These are phyloP conservation scores for Anguilla anguilla DNA, from an alignment of 2,797 vertebrate genomes.

Conservation along the genomic window DNA sequence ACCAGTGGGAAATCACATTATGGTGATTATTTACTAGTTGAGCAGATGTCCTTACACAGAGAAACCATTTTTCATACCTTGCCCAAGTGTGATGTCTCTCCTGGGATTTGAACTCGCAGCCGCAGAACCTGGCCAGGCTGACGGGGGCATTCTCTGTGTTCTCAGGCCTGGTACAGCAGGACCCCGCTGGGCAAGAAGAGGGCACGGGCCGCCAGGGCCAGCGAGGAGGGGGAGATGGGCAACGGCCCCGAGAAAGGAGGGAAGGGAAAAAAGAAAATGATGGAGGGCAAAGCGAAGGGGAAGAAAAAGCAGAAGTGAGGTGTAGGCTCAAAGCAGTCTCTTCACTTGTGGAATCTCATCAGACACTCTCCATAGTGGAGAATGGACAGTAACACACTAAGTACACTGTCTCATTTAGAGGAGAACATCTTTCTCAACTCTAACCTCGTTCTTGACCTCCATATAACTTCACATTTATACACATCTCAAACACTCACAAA, in stretches of 20 bases:
- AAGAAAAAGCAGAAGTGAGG: slow-evolving; percentile 51
- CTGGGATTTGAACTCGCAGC: background rate
- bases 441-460: background rate
- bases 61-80: background rate
- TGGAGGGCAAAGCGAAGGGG: slow-evolving; percentile 41
- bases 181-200: slow-evolving; percentile 75
- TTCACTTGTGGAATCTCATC: background rate
- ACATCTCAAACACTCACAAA: background rate
- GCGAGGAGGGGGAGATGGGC: slow-evolving; percentile 40
- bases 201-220: slow-evolving; percentile 40
- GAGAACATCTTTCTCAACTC: background rate
- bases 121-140: background rate
- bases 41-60: background rate
- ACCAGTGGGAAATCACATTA: background rate
- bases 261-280: slow-evolving; percentile 52
- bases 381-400: background rate
- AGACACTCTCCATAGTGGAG: background rate
- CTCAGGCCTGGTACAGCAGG: slow-evolving; percentile 79
- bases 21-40: background rate
- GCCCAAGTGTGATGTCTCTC: background rate
- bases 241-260: slow-evolving; percentile 53
- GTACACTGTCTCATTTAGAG: background rate
- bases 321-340: background rate
- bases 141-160: slow-evolving; percentile 33
- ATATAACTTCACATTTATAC: background rate